Evolutionary conservation across 2,888 invertebrate species (phyloP).

Genomic region (Melinaea menophilus): DNA sequence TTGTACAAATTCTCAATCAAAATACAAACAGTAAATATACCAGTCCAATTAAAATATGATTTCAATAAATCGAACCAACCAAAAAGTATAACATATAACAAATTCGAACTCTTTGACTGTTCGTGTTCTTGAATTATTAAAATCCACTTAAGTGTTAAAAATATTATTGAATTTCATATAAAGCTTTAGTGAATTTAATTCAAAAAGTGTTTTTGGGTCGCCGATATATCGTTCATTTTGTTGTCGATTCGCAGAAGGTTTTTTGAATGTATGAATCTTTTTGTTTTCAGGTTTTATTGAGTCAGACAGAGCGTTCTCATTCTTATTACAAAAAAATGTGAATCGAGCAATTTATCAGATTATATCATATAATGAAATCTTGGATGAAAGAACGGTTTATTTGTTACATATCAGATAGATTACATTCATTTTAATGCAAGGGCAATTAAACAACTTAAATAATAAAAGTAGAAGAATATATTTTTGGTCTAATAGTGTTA

Average conservation of each 20-base stretch:
- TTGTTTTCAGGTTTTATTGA: slow-evolving; percentile 12
- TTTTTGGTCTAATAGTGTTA: no score
- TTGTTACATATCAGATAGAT: neutral
- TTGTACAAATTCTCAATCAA: no score
- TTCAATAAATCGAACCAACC: neutral
- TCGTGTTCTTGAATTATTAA: no score
- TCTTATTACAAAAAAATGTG: neutral
- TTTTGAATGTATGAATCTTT: slow-evolving; percentile 18
- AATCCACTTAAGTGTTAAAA: neutral
- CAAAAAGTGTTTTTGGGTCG: neutral
- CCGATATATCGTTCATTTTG: slow-evolving; percentile 11
- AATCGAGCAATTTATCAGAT: no score
- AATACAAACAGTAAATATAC: neutral
- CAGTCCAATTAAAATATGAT: neutral
- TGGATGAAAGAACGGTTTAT: no score
- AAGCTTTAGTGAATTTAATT: neutral
- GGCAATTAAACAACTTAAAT: no score
- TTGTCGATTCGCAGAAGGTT: slow-evolving; percentile 19
- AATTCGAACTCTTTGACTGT: no score
- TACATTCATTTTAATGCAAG: no score
- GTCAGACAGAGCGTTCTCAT: slow-evolving; percentile 1
- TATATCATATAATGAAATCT: no score
- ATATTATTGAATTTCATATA: neutral
- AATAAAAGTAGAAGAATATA: no score
- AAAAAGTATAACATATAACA: no score